These are phyloP conservation scores for Perithous albicinctus DNA, from an alignment of 2,888 invertebrate genomes.

Conservation along the genomic window DNA sequence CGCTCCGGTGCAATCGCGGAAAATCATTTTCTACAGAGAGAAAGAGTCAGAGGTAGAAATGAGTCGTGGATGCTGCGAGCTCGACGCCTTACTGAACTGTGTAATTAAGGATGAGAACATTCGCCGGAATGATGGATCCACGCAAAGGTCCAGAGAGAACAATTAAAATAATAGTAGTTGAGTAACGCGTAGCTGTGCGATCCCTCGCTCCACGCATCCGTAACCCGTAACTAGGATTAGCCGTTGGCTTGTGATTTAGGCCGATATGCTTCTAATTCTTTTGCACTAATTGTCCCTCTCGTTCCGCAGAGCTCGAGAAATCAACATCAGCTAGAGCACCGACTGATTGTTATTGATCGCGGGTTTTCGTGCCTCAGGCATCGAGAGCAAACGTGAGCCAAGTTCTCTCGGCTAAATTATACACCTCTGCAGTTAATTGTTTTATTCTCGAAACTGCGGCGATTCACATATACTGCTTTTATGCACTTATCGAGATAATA, in stretches of 20 bases:
- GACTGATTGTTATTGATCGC: slow-evolving; percentile 77
- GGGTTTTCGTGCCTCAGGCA: slow-evolving; percentile 42
- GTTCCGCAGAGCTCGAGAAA: slow-evolving; percentile 10
- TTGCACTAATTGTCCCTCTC: slow-evolving; percentile 51
- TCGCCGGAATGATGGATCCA: slow-evolving; percentile 60
- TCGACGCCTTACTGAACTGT: slow-evolving; percentile 14
- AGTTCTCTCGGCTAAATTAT: slow-evolving; percentile 46
- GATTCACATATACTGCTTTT: slow-evolving; percentile 11
- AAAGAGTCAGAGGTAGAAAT: background rate
- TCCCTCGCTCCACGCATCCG: slow-evolving; percentile 56
- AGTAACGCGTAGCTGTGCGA: background rate
- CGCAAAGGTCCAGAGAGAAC: slow-evolving; percentile 61
- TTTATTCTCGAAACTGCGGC: slow-evolving; percentile 32
- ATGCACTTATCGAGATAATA: slow-evolving; percentile 11
- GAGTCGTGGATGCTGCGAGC: background rate
- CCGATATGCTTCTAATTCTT: slow-evolving; percentile 69
- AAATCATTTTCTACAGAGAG: background rate
- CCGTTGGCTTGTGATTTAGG: slow-evolving; percentile 74
- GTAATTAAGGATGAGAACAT: slow-evolving; percentile 64
- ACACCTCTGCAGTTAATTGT: slow-evolving; percentile 39
- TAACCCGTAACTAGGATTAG: slow-evolving; percentile 71
- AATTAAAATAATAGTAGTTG: slow-evolving; percentile 63
- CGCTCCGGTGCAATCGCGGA: background rate
- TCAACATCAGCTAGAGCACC: slow-evolving; percentile 26
- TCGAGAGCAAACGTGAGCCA: slow-evolving; percentile 24